A percentile compares a stretch with the other conserved stretches of the same genome.
Evolutionary conservation across 2,888 invertebrate genomes (phyloP).

Genomic region (Biston stratarius): DNA sequence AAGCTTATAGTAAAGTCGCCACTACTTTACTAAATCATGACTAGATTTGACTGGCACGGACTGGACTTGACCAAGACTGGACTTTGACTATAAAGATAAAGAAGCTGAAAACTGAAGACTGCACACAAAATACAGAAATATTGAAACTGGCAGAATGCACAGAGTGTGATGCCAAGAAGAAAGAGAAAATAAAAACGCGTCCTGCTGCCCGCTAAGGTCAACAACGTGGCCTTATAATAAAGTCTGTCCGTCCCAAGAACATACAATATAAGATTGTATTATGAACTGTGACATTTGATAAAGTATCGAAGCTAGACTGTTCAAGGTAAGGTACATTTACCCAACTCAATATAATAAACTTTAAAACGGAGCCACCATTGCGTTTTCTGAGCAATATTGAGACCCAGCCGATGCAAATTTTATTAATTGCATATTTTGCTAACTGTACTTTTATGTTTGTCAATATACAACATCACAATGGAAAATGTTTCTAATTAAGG

Average conservation of each 20-base stretch:
- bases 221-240: neutral
- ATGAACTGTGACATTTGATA: conserved; percentile 24
- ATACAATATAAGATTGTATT: neutral
- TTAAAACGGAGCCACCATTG: neutral
- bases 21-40: no score
- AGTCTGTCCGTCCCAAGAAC: neutral
- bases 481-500: neutral
- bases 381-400: neutral
- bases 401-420: neutral
- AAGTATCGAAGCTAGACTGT: conserved; percentile 13
- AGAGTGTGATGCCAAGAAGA: no score
- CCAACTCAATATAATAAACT: neutral
- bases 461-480: neutral
- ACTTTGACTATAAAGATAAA: no score
- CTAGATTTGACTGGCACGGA: no score
- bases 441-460: neutral
- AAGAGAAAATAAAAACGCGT: no score
- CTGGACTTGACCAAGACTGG: no score
- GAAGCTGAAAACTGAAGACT: no score
- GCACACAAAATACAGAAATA: no score
- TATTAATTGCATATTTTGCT: neutral
- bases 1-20: no score
- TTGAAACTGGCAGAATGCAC: no score
- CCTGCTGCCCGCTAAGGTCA: neutral
- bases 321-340: conserved; percentile 10